These are phyloP conservation scores for Psilanteris sp. DNA, from an alignment of 1,140 invertebrate genomes.

Conservation along the genomic window DNA sequence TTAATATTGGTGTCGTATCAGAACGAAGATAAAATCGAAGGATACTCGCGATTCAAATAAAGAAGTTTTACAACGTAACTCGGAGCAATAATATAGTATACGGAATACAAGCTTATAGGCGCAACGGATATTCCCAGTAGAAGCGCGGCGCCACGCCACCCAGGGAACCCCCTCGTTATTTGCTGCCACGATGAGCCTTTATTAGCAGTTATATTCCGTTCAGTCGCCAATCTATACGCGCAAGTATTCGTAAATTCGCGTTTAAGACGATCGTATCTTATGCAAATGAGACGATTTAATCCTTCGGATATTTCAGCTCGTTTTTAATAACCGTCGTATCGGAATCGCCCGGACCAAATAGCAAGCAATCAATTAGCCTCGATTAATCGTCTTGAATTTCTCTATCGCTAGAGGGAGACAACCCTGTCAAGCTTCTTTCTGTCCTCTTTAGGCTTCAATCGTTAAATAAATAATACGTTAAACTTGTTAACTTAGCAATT, in stretches of 20 bases:
- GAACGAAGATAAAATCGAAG: slow-evolving; percentile 45
- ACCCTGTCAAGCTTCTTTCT: background rate
- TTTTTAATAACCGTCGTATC: slow-evolving; percentile 73
- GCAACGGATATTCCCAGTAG: slow-evolving; percentile 67
- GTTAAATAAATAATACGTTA: background rate
- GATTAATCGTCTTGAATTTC: slow-evolving; percentile 63
- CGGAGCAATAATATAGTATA: slow-evolving; percentile 69
- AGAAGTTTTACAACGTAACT: slow-evolving; percentile 71
- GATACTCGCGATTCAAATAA: slow-evolving; percentile 63
- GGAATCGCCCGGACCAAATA: slow-evolving; percentile 44
- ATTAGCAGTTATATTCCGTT: slow-evolving; percentile 78
- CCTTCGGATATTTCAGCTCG: slow-evolving; percentile 73
- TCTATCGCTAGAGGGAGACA: slow-evolving; percentile 8
- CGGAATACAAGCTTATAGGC: slow-evolving; percentile 65
- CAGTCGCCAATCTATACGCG: slow-evolving; percentile 77
- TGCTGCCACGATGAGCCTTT: slow-evolving; percentile 74
- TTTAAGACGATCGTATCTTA: slow-evolving; percentile 78
- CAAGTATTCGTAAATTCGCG: slow-evolving; percentile 77
- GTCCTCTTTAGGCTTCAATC: background rate
- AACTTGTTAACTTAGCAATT: no score
- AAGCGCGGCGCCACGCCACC: slow-evolving; percentile 72
- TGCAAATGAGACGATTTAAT: slow-evolving; percentile 80
- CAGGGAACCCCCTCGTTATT: slow-evolving; percentile 73
- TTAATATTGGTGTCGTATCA: slow-evolving; percentile 58
- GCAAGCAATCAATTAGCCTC: slow-evolving; percentile 65